Percentiles rank a stretch among this genome's conserved stretches.
These are phyloP conservation scores for Phocoena sinus DNA, from an alignment of 2,113 vertebrate species.

Conservation along the genomic window DNA sequence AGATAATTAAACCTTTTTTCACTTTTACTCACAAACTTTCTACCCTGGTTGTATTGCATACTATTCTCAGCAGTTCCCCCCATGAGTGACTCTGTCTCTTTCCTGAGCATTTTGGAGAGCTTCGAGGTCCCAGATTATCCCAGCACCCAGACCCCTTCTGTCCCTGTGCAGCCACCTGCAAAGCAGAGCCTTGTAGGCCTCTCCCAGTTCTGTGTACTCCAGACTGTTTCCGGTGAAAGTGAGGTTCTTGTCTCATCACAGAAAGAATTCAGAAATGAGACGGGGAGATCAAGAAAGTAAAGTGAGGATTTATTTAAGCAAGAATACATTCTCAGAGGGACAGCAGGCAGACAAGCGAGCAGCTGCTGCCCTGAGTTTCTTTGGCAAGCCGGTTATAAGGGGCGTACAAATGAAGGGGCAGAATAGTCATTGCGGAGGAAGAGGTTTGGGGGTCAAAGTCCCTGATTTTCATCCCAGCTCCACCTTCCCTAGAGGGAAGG, in stretches of 20 bases:
- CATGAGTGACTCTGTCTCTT: background rate
- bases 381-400: background rate
- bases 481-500: too few relatives aligned
- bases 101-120: too few relatives aligned
- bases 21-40: too few relatives aligned
- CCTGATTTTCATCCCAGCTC: too few relatives aligned
- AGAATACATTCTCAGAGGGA: background rate
- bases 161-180: background rate
- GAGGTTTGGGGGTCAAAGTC: too few relatives aligned
- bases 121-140: background rate
- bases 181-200: rapidly evolving
- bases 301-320: too few relatives aligned
- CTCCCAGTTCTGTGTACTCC: background rate
- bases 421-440: too few relatives aligned
- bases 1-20: background rate
- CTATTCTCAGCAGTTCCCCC: background rate
- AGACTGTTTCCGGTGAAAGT: background rate
- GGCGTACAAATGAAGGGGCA: background rate
- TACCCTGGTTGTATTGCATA: rapidly evolving
- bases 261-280: background rate
- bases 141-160: background rate
- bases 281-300: too few relatives aligned
- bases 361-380: background rate
- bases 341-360: background rate
- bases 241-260: background rate